Evolutionary conservation across 2,797 vertebrate genomes (phyloP), one percentile per base, ranked within the genome.

Genomic region (Odontamblyopus lacepedii): DNA sequence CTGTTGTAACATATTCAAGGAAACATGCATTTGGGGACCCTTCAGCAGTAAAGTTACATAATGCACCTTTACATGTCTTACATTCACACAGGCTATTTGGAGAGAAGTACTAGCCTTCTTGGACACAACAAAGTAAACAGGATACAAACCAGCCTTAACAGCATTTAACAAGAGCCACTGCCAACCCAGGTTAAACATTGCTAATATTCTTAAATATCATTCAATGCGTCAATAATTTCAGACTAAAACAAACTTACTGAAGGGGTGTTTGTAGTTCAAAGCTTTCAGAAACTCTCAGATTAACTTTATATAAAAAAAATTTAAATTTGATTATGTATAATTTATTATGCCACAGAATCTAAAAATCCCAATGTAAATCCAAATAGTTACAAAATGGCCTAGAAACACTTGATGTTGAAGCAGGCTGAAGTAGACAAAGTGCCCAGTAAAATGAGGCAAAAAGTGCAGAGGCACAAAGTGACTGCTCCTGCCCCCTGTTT

Each of bases 401-500:
- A 73, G 57, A 63, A 56, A 7, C 6, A 48, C 59, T 61, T 59
- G 64, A 32, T 63, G 73, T 15, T 55, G 57, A 75, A 65, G 23
- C 27, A 66, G 75, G 35, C 0, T 23, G 63, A 62, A 63, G 56
- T 62, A 57, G 60, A 55, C 32, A 60, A 48, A 35, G 70, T 23
- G 35, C 13, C 19, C 29, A 69, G 70, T 30, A n/a, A 55, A 23
- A 68, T 65, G 70, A 70, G 60, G 55, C 38, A 73, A 75, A 64
- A 48, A 76, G 70, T 55, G 27, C 65, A 75, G 75, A 73, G 62
- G 59, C 55, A 51, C 15, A 18, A 80, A 87, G 76, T 80, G 79
- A 77, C 68, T 80, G 74, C 72, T 84, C 70, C 80, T 79, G 78
- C 77, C 76, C 79, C 79, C 38, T 79, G 62, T 83, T 90, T 87